Evolutionary conservation across 2,113 vertebrate species (phyloP), one percentile per base, ranked within the genome.

Genomic region (Pseudonaja textilis): DNA sequence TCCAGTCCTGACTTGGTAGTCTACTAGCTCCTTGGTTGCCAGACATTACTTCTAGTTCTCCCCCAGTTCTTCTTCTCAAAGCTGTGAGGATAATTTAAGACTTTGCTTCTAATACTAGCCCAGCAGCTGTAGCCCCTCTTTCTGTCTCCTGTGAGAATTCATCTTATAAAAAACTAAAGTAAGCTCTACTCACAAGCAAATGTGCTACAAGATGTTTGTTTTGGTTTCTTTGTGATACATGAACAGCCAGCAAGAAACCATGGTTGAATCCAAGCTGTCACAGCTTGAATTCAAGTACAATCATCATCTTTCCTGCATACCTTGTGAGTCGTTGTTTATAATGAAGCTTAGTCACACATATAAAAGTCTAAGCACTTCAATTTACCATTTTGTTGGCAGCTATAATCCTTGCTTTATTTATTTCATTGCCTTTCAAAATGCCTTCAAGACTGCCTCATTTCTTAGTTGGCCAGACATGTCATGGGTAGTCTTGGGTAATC

Each of bases 261-360:
- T 22, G 34, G 34, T 42, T 81, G 74, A 81, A 42, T 39, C 18
- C 34, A 42, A 42, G 34, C 20, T 42, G 18, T 87, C 11, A 59
- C 93, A 3, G 5, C 52, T 81, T 2, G 7, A 39, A 23, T 87
- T 22, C 56, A 3, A 39, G 29, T 25, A 29, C 34, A 45, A 0
- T 4, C 0, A 3, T 1, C 6, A 2, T 0, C 0, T 0, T 39
- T 57, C 5, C 10, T 29, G 54, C n/a, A 39, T 57, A 22, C 34
- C 57, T 56, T 26, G 54, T 85, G 23, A 42, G 2, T 12, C 0
- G 0, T 0, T 93, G 91, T 22, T 1, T 0, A 29, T 2, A 8
- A 10, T 90, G 61, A 57, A 92, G 39, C 1, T 0, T 57, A 85
- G 45, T 0, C 0, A 12, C 1, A 0, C 23, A 3, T 3, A 0